Evolutionary conservation across 2,888 invertebrate genomes (phyloP).

Genomic region (Phalera bucephala): DNA sequence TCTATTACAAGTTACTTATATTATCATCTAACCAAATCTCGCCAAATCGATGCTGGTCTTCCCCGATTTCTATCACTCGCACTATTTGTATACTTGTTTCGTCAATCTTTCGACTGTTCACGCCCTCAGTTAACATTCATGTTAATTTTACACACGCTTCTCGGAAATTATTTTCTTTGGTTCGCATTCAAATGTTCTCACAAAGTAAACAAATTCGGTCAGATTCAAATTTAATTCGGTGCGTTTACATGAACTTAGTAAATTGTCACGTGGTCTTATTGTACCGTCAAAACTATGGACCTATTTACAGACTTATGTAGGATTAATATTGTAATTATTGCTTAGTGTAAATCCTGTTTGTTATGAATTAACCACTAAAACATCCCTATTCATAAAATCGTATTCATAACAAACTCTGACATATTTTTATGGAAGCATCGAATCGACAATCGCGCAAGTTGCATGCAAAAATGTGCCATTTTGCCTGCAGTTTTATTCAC

Average conservation of each 20-base stretch:
- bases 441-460: background rate
- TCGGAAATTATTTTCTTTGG: background rate
- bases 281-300: too few relatives aligned
- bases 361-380: too few relatives aligned
- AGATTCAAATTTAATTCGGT: background rate
- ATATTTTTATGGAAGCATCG: too few relatives aligned
- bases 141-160: slow-evolving; percentile 3
- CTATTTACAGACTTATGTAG: too few relatives aligned
- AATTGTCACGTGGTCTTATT: too few relatives aligned
- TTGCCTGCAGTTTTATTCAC: background rate
- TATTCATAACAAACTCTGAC: too few relatives aligned
- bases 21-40: too few relatives aligned
- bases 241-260: too few relatives aligned
- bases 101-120: background rate
- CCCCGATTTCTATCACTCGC: background rate
- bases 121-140: background rate
- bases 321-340: too few relatives aligned
- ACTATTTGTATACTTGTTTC: background rate
- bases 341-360: too few relatives aligned
- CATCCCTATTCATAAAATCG: too few relatives aligned
- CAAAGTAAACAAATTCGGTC: slow-evolving; percentile 1
- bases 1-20: too few relatives aligned
- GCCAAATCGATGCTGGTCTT: background rate
- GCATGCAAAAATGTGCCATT: background rate
- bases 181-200: slow-evolving; percentile 1